These are phyloP conservation scores for Siniperca undulata DNA, from an alignment of 2,797 vertebrate species.

Conservation along the genomic window DNA sequence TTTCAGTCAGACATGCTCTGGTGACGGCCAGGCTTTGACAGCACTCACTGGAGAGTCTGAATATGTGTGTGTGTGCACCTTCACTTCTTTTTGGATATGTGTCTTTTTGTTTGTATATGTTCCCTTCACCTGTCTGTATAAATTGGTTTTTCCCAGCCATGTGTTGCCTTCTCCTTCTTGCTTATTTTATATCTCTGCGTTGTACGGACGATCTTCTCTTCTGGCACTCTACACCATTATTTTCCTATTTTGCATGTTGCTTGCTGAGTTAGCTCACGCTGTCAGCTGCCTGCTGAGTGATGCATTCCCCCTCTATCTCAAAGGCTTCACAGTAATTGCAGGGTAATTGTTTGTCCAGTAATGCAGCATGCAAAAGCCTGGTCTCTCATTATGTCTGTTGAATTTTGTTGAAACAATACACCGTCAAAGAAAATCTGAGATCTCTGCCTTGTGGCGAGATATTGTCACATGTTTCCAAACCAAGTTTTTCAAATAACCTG, in stretches of 20 bases:
- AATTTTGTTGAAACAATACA: constrained; percentile 23
- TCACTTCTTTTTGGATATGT: constrained; percentile 23
- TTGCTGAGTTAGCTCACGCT: constrained; percentile 69
- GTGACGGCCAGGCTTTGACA: constrained; percentile 34
- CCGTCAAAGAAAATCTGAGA: constrained; percentile 5
- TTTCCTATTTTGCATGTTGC: constrained; percentile 70
- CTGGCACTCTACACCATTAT: constrained; percentile 59
- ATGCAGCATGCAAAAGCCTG: constrained; percentile 22
- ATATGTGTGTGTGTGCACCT: constrained; percentile 1
- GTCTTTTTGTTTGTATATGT: constrained; percentile 35
- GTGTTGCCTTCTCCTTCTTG: constrained; percentile 4
- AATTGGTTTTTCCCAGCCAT: constrained; percentile 4
- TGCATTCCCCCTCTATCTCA: constrained; percentile 57
- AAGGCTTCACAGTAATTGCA: constrained; percentile 63
- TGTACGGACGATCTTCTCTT: constrained; percentile 21
- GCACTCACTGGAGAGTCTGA: constrained; percentile 27
- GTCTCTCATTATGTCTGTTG: constrained; percentile 29
- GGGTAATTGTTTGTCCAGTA: constrained; percentile 68
- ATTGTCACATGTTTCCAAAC: constrained; percentile 47
- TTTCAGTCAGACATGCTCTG: constrained; percentile 29
- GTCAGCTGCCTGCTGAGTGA: constrained; percentile 71
- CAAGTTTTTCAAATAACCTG: constrained; percentile 66
- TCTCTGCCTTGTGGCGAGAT: constrained; percentile 27
- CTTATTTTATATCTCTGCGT: constrained; percentile 33
- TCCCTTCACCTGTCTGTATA: constrained; percentile 17